These are phyloP conservation scores for Aplocera efformata DNA, from an alignment of 2,888 invertebrate species.

Conservation along the genomic window DNA sequence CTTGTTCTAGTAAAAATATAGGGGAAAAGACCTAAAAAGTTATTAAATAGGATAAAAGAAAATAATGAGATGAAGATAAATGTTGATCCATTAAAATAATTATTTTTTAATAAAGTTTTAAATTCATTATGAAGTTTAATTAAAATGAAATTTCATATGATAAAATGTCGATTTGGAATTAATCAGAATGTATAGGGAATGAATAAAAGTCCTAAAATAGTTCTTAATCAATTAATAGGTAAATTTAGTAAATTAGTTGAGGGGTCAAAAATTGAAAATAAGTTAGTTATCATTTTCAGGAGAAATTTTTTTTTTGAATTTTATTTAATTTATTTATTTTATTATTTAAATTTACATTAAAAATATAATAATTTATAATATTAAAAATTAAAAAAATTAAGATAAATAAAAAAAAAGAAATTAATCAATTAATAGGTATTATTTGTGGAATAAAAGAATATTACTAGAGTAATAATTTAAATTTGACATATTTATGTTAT, in stretches of 20 bases:
- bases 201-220: constrained; percentile 71
- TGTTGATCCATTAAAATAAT: constrained; percentile 68
- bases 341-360: constrained; percentile 42
- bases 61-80: constrained; percentile 81
- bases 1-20: constrained; percentile 86
- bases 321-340: constrained; percentile 42
- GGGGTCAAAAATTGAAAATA: constrained; percentile 86
- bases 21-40: constrained; percentile 85
- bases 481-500: constrained; percentile 83
- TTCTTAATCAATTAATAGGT: constrained; percentile 82
- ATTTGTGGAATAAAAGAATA: constrained; percentile 86
- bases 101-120: constrained; percentile 74
- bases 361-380: constrained; percentile 75
- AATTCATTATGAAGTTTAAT: constrained; percentile 77
- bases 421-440: constrained; percentile 81
- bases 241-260: constrained; percentile 72
- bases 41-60: constrained; percentile 82
- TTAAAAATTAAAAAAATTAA: constrained; percentile 70
- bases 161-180: constrained; percentile 72
- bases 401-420: constrained; percentile 63
- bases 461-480: constrained; percentile 80
- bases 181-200: constrained; percentile 77
- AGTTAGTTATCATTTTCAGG: constrained; percentile 84
- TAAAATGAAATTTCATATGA: constrained; percentile 72
- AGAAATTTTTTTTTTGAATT: constrained; percentile 42